Percentiles rank a stretch among this genome's conserved stretches.
These are phyloP conservation scores for Amblyornis subalaris DNA, from an alignment of 2,113 vertebrate genomes.

Conservation along the genomic window DNA sequence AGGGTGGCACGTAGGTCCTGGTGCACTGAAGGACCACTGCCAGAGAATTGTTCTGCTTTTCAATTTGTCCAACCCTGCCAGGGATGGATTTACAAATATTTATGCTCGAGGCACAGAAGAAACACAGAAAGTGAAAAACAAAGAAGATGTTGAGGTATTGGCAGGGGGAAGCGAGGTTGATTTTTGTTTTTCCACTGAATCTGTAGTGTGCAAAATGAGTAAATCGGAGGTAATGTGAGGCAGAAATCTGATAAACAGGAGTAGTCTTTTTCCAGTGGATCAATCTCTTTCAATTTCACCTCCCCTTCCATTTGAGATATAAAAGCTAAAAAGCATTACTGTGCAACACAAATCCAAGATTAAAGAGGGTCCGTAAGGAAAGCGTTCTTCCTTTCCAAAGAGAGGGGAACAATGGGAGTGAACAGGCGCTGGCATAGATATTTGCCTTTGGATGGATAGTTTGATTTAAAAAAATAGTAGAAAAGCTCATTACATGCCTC, in stretches of 20 bases:
- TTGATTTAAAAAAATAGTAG: neutral
- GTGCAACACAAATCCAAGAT: neutral
- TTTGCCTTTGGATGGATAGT: neutral
- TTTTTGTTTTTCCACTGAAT: neutral
- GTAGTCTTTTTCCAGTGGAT: neutral
- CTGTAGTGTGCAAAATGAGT: neutral
- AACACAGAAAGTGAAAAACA: neutral
- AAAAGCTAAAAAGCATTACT: neutral
- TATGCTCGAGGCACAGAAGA: neutral
- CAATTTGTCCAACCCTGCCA: neutral
- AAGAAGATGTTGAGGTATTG: neutral
- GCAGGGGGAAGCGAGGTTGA: rapidly evolving
- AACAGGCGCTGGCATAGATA: neutral
- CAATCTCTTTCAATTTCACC: neutral
- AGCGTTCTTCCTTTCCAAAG: neutral
- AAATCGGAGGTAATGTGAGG: neutral
- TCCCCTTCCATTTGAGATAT: neutral
- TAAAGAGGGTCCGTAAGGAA: neutral
- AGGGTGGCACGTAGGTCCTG: rapidly evolving
- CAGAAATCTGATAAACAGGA: neutral
- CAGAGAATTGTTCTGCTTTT: neutral
- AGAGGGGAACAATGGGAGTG: neutral
- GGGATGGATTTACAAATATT: neutral
- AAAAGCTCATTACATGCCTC: neutral
- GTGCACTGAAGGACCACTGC: neutral